Conservation (phyloP, 2,888 invertebrate species). For the Biston betularia region DNA sequence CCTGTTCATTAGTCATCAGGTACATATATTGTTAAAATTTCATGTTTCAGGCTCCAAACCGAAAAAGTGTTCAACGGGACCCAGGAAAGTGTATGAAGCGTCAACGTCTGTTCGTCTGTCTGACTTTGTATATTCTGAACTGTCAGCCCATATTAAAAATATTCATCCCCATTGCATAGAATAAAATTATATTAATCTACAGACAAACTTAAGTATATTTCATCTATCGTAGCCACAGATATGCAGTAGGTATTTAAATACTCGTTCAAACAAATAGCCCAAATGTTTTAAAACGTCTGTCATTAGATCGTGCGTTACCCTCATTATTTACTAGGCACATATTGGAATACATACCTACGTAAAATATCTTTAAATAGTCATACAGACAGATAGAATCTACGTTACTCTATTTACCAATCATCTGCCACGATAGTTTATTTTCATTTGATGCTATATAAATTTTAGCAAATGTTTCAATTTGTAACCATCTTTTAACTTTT, state of each 20-base stretch:
- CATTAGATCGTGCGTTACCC: slow-evolving; percentile 15
- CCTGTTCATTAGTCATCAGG: background rate
- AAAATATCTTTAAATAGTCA: background rate
- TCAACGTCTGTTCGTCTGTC: no score
- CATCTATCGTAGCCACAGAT: no score
- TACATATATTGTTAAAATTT: no score
- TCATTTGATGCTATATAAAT: background rate
- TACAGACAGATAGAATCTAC: background rate
- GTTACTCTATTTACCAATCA: background rate
- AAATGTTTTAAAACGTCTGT: slow-evolving; percentile 18
- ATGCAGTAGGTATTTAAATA: slow-evolving; percentile 3
- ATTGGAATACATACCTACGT: background rate
- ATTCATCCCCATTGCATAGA: background rate
- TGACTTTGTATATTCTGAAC: no score
- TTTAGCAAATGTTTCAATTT: slow-evolving; percentile 11
- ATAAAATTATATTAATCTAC: background rate
- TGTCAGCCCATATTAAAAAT: no score
- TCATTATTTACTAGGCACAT: background rate
- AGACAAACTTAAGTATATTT: background rate
- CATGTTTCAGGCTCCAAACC: no score
- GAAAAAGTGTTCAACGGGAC: no score
- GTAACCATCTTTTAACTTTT: background rate
- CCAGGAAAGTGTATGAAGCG: no score
- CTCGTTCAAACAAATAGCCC: slow-evolving; percentile 20
- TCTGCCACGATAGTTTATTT: background rate